phyloP scores from a whole-genome alignment of 2,113 vertebrate species.

The Axis porcinus region DNA sequence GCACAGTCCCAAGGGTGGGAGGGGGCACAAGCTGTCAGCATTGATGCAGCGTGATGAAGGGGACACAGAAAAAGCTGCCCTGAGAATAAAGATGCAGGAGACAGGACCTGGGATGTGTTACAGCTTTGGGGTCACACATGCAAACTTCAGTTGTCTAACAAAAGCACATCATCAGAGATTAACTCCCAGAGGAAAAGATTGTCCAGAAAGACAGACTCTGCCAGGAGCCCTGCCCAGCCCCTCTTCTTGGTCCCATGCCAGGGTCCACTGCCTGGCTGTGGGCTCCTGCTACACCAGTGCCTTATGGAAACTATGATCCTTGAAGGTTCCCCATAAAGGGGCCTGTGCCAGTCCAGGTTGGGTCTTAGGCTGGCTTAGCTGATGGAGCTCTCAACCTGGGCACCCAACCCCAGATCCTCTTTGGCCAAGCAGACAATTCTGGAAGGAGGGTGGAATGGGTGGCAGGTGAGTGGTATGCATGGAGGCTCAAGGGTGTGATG shows the following conservation, averaged over 20 bases:
- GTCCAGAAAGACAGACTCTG: not conserved
- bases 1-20: rapidly evolving
- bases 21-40: rapidly evolving
- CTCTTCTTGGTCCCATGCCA: rapidly evolving
- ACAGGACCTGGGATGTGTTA: rapidly evolving
- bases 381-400: not conserved
- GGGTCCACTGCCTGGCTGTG: rapidly evolving
- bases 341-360: rapidly evolving
- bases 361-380: not conserved
- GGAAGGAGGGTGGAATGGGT: rapidly evolving
- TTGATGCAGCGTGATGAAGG: rapidly evolving
- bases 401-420: no score
- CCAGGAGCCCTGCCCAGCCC: not conserved
- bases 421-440: not conserved
- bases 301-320: not conserved
- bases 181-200: not conserved
- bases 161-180: not conserved
- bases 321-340: not conserved
- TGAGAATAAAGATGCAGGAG: rapidly evolving
- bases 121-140: rapidly evolving
- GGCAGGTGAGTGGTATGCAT: rapidly evolving
- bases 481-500: rapidly evolving
- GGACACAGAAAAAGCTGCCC: not conserved
- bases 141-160: rapidly evolving
- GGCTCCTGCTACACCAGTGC: not conserved